Conservation (phyloP, 2,113 vertebrate species). For the Cavia porcellus region DNA sequence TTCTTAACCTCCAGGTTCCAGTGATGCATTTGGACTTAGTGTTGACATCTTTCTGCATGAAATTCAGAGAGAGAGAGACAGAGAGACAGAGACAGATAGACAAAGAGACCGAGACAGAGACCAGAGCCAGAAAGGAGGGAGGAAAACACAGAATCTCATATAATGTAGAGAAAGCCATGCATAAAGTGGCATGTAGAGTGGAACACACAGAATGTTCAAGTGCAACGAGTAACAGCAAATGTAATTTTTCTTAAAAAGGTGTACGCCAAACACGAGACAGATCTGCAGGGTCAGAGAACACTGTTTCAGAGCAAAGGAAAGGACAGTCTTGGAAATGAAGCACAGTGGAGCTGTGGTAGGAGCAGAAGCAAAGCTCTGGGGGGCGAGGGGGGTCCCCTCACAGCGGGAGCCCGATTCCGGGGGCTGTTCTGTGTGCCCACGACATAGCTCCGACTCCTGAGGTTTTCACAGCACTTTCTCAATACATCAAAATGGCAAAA, state of each 20-base stretch:
- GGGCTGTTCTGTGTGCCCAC: accelerated
- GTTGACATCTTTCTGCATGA: background rate
- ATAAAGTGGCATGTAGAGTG: background rate
- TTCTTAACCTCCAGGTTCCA: background rate
- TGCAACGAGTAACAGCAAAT: background rate
- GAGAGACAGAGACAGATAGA: background rate
- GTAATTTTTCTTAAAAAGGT: background rate
- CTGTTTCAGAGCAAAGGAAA: background rate
- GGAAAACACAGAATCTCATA: background rate
- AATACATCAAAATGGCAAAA: background rate
- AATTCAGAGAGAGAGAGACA: background rate
- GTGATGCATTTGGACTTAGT: no score
- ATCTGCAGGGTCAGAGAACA: background rate
- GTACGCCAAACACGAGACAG: background rate
- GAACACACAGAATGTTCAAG: background rate
- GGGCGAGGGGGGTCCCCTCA: accelerated
- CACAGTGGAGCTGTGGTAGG: accelerated
- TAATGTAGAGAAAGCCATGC: background rate
- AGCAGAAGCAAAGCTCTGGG: background rate
- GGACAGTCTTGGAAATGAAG: background rate
- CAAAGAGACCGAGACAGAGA: background rate
- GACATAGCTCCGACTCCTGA: accelerated
- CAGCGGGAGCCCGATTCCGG: accelerated
- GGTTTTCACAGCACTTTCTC: background rate
- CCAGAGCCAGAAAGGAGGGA: background rate